phyloP scores from a whole-genome alignment of 1,140 invertebrate species.

The Atta colombica region DNA sequence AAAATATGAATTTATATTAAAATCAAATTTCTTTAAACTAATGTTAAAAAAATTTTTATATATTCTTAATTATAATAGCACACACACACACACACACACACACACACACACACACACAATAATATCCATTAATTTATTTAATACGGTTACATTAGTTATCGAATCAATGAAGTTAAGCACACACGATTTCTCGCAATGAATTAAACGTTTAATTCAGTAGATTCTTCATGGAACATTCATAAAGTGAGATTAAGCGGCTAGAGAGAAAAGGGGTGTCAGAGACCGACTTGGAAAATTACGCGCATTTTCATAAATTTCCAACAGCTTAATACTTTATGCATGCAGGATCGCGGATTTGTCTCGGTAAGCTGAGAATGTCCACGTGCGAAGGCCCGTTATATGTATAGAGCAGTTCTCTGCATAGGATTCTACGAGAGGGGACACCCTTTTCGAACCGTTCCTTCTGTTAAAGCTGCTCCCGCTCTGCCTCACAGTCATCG shows the following conservation, averaged over 20 bases:
- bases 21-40: background rate
- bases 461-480: slow-evolving; percentile 53
- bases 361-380: slow-evolving; percentile 87
- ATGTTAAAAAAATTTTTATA: too few species aligned
- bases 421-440: slow-evolving; percentile 60
- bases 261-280: slow-evolving; percentile 49
- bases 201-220: slow-evolving; percentile 27
- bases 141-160: background rate
- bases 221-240: slow-evolving; percentile 50
- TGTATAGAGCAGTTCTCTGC: slow-evolving; percentile 65
- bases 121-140: background rate
- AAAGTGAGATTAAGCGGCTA: slow-evolving; percentile 33
- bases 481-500: slow-evolving; percentile 29
- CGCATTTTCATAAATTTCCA: slow-evolving; percentile 87
- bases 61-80: too few species aligned
- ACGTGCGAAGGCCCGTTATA: slow-evolving; percentile 81
- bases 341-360: slow-evolving; percentile 86
- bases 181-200: slow-evolving; percentile 14
- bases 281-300: slow-evolving; percentile 80
- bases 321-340: slow-evolving; percentile 87
- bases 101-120: background rate
- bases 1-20: background rate
- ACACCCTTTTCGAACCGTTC: slow-evolving; percentile 70
- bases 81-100: background rate
- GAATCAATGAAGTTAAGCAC: background rate